A percentile compares a stretch with the other conserved stretches of the same genome.
Conservation (phyloP, 1,140 invertebrate species). For the Harpegnathos saltator region DNA sequence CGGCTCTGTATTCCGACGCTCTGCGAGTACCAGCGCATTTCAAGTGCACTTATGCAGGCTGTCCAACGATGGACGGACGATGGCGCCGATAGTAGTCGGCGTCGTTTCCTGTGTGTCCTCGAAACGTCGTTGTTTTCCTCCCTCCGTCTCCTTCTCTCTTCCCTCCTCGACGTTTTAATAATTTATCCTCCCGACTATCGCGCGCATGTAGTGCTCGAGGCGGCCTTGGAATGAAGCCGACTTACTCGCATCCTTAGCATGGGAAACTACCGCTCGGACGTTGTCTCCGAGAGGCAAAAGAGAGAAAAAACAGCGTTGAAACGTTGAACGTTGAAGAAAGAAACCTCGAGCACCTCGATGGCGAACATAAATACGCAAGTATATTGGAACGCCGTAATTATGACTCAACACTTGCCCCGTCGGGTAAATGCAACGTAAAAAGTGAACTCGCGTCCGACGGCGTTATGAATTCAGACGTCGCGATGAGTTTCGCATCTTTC, state of each 20-base stretch:
- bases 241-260: not conserved
- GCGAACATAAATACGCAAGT: too few species aligned
- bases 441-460: not conserved
- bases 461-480: too few species aligned
- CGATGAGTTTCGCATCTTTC: not conserved
- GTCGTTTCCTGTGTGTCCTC: constrained; percentile 75
- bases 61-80: constrained; percentile 74
- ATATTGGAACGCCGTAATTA: too few species aligned
- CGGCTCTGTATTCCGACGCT: constrained; percentile 49
- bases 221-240: not conserved
- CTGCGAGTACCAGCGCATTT: constrained; percentile 31
- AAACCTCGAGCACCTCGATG: too few species aligned
- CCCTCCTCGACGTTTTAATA: constrained; percentile 16
- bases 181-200: constrained; percentile 31
- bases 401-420: too few species aligned
- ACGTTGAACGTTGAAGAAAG: too few species aligned
- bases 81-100: constrained; percentile 71
- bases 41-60: constrained; percentile 72
- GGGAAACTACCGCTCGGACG: not conserved
- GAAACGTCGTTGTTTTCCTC: not conserved
- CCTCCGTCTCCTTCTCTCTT: not conserved
- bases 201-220: not conserved
- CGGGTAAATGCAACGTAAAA: not conserved
- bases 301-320: too few species aligned
- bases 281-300: not conserved